These are phyloP conservation scores for Conus canariensis DNA, from an alignment of 2,888 invertebrate genomes.

Conservation along the genomic window DNA sequence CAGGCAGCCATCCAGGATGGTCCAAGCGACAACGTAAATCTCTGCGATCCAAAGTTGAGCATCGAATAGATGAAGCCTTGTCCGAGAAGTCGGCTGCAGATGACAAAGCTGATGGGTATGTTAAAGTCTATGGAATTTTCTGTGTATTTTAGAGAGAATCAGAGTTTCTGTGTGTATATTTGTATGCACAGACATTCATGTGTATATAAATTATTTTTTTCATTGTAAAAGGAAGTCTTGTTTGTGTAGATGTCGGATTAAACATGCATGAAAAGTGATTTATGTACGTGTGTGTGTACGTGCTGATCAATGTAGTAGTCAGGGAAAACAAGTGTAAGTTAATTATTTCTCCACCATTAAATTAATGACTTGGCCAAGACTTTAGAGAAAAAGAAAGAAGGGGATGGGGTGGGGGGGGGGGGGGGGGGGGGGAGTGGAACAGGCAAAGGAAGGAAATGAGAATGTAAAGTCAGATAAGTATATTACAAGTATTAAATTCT, in stretches of 20 bases:
- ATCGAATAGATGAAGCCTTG: conserved; percentile 16
- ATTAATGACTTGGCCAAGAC: no score
- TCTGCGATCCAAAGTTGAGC: conserved; percentile 23
- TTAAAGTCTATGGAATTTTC: neutral
- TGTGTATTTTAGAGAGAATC: neutral
- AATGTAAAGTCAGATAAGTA: no score
- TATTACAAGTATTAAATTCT: no score
- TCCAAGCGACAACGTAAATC: neutral
- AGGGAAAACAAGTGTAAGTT: neutral
- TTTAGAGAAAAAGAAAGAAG: neutral
- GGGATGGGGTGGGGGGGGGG: neutral
- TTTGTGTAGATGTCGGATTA: neutral
- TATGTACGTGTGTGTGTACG: neutral
- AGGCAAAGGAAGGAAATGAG: neutral
- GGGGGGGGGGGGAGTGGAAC: neutral
- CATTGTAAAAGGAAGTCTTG: neutral
- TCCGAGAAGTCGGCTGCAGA: conserved; percentile 14
- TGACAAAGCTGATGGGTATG: neutral
- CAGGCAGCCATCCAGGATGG: conserved; percentile 17
- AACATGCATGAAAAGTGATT: no score
- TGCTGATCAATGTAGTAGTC: neutral
- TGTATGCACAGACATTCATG: neutral
- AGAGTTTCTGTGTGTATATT: neutral
- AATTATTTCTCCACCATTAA: neutral
- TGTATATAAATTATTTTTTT: neutral